phyloP scores from a whole-genome alignment of 2,797 vertebrate species.

The Thaleichthys pacificus region DNA sequence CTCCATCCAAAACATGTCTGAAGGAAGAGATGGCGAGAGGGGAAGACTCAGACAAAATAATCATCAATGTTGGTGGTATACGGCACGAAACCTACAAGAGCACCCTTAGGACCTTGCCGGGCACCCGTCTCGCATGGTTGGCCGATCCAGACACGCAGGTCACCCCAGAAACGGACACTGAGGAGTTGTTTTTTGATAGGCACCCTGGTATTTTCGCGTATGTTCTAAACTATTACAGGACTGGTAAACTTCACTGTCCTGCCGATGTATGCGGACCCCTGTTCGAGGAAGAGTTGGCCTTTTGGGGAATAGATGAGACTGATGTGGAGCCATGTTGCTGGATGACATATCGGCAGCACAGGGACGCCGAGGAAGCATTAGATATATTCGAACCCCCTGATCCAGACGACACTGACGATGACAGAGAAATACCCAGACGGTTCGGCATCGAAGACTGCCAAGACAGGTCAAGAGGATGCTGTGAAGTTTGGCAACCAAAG shows the following conservation, averaged over 20 bases:
- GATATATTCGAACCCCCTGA: slow-evolving; percentile 94
- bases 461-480: slow-evolving; percentile 77
- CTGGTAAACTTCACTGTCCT: slow-evolving; percentile 96
- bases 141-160: slow-evolving; percentile 84
- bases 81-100: slow-evolving; percentile 97
- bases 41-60: slow-evolving; percentile 94
- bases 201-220: slow-evolving; percentile 97
- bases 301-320: slow-evolving; percentile 97
- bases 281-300: slow-evolving; percentile 97
- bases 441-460: slow-evolving; percentile 88
- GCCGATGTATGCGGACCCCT: slow-evolving; percentile 97
- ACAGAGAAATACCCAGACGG: slow-evolving; percentile 70
- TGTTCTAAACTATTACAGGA: slow-evolving; percentile 97
- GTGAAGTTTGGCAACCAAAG: slow-evolving; percentile 86
- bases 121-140: slow-evolving; percentile 93
- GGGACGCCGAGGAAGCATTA: slow-evolving; percentile 96
- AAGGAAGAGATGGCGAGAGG: slow-evolving; percentile 96
- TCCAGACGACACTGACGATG: slow-evolving; percentile 79
- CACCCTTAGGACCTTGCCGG: slow-evolving; percentile 92
- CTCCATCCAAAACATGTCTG: slow-evolving; percentile 97
- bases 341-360: slow-evolving; percentile 98
- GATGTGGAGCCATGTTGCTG: slow-evolving; percentile 99
- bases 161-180: slow-evolving; percentile 74
- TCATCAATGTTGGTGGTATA: slow-evolving; percentile 95
- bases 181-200: slow-evolving; percentile 94